These are phyloP conservation scores for Notospermus geniculatus DNA, from an alignment of 1,140 invertebrate species.

Conservation along the genomic window DNA sequence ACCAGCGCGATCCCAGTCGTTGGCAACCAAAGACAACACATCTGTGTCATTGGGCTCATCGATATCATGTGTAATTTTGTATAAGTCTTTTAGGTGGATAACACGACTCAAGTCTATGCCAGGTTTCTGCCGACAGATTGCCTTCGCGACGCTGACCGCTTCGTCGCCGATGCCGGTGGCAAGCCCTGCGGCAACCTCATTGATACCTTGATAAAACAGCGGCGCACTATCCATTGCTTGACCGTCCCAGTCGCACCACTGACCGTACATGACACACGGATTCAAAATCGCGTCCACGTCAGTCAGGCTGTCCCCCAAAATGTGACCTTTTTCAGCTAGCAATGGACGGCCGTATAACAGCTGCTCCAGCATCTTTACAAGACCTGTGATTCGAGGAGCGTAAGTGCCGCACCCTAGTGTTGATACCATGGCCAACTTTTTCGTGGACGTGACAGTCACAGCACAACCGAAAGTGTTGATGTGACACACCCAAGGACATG, in stretches of 20 bases:
- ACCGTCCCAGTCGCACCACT: conserved; percentile 15
- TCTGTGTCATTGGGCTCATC: conserved; percentile 3
- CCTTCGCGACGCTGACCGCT: conserved; percentile 12
- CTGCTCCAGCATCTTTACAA: neutral
- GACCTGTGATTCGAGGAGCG: neutral
- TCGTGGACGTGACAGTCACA: neutral
- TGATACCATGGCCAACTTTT: neutral
- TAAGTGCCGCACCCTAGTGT: neutral
- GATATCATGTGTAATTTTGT: neutral
- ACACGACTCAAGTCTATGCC: conserved; percentile 9
- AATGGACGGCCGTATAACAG: neutral
- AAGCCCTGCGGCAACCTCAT: conserved; percentile 23
- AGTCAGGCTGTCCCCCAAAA: conserved; percentile 11
- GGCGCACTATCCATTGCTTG: conserved; percentile 16
- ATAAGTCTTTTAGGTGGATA: conserved; percentile 1
- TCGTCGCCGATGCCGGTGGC: conserved; percentile 20
- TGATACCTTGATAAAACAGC: conserved; percentile 39
- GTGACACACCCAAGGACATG: no score
- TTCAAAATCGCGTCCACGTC: conserved; percentile 4
- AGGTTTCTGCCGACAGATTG: neutral
- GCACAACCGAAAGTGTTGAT: neutral
- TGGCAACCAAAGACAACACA: neutral
- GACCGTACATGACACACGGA: conserved; percentile 9
- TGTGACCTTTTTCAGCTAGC: conserved; percentile 5
- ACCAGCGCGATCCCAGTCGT: conserved; percentile 11